Conservation (phyloP, 2,888 invertebrate species). For the Aporophyla lueneburgensis region DNA sequence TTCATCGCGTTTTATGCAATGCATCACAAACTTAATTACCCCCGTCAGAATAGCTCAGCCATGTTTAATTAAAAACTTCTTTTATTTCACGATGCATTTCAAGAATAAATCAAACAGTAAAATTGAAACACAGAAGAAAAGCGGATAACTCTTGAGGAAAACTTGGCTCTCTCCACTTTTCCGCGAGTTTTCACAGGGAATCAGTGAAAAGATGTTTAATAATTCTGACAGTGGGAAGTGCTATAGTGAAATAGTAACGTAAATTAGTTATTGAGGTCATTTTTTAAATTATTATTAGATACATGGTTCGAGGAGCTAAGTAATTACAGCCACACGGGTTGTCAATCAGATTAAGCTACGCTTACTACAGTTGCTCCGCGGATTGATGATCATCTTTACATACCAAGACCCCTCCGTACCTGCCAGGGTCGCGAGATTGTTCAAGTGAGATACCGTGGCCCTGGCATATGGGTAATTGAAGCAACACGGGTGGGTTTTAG, state of each 20-base stretch:
- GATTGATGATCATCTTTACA: too few relatives aligned
- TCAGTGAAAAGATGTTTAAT: constrained; percentile 63
- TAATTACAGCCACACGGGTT: too few relatives aligned
- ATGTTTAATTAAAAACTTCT: constrained; percentile 58
- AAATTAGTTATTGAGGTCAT: background rate
- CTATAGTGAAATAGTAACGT: constrained; percentile 14
- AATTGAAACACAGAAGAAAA: constrained; percentile 59
- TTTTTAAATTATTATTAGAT: constrained; percentile 4
- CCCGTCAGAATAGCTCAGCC: constrained; percentile 43
- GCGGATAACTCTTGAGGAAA: constrained; percentile 48
- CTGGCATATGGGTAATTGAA: too few relatives aligned
- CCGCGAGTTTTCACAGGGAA: constrained; percentile 59
- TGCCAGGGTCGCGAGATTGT: too few relatives aligned
- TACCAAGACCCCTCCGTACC: too few relatives aligned
- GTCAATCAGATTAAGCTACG: too few relatives aligned
- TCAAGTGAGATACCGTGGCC: too few relatives aligned
- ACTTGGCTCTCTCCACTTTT: constrained; percentile 46
- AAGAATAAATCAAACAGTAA: constrained; percentile 57
- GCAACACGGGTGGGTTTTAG: too few relatives aligned
- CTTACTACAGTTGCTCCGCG: too few relatives aligned
- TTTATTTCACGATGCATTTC: constrained; percentile 57
- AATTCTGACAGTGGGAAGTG: constrained; percentile 34
- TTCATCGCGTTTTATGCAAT: constrained; percentile 30
- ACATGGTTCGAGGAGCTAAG: background rate
- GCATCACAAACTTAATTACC: constrained; percentile 48